Conservation (phyloP, 2,888 invertebrate species). For the Perithous albicinctus region DNA sequence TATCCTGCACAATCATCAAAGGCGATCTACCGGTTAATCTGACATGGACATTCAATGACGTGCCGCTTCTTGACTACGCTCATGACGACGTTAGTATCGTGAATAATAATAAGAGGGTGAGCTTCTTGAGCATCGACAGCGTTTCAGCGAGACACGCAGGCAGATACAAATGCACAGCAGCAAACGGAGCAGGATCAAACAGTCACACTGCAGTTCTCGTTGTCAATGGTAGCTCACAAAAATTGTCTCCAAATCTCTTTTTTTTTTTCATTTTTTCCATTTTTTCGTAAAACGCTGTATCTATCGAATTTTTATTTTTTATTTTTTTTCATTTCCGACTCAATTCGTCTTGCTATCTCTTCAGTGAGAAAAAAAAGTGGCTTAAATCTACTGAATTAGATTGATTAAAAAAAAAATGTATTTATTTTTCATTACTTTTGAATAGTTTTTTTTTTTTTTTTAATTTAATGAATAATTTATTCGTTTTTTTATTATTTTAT, state of each 20-base stretch:
- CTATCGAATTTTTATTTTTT: constrained; percentile 25
- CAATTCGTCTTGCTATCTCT: constrained; percentile 38
- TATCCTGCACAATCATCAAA: constrained; percentile 87
- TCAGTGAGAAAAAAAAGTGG: no score
- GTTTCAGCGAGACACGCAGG: constrained; percentile 89
- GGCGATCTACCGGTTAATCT: constrained; percentile 89
- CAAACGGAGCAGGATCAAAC: constrained; percentile 88
- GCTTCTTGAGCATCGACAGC: constrained; percentile 88
- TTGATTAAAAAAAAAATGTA: no score
- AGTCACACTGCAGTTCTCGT: constrained; percentile 88
- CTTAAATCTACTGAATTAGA: no score
- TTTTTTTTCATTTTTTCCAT: constrained; percentile 50
- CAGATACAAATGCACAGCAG: constrained; percentile 89
- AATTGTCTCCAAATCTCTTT: constrained; percentile 28
- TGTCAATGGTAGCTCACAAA: constrained; percentile 88
- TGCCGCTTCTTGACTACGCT: constrained; percentile 82
- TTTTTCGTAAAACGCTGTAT: constrained; percentile 22
- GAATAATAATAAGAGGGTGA: constrained; percentile 88
- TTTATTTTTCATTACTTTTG: no score
- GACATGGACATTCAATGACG: constrained; percentile 90
- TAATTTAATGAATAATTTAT: no score
- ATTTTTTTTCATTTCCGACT: constrained; percentile 10
- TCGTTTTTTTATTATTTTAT: no score
- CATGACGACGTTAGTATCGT: constrained; percentile 88
- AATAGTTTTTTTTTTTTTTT: no score